phyloP scores from a whole-genome alignment of 2,888 invertebrate species.

The Drosophila seclusa region DNA sequence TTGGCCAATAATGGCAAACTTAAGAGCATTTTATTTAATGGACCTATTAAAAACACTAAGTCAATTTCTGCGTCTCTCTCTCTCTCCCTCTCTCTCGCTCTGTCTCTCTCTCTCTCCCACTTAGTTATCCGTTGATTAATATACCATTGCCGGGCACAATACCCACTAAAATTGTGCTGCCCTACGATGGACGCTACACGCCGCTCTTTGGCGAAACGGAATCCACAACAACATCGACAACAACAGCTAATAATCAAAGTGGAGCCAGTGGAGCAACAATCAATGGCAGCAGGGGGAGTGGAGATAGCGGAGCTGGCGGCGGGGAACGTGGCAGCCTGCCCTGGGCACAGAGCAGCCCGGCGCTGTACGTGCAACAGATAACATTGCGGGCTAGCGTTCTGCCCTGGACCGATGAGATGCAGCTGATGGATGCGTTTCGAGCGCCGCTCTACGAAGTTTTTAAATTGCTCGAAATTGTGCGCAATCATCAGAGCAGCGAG shows the following conservation, averaged over 20 bases:
- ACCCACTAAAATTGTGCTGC: conserved; percentile 89
- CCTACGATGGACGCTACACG: conserved; percentile 84
- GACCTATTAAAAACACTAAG: conserved; percentile 4
- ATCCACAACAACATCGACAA: conserved; percentile 13
- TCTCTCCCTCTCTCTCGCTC: background rate
- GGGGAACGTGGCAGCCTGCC: conserved; percentile 82
- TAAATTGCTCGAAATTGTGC: conserved; percentile 92
- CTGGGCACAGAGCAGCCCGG: conserved; percentile 87
- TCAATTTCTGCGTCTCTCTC: background rate
- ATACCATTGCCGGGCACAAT: conserved; percentile 96
- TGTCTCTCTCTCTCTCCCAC: conserved; percentile 70
- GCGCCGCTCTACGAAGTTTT: conserved; percentile 96
- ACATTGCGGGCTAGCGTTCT: conserved; percentile 91
- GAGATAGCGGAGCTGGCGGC: conserved; percentile 7
- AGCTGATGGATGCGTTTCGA: conserved; percentile 95
- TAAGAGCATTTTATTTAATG: conserved; percentile 18
- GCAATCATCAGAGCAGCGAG: conserved; percentile 88
- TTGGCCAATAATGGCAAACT: conserved; percentile 4
- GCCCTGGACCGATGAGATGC: conserved; percentile 93
- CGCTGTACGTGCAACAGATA: conserved; percentile 91
- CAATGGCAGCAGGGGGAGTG: conserved; percentile 40
- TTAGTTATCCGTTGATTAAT: conserved; percentile 93
- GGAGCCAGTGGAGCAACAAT: conserved; percentile 21
- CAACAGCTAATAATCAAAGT: conserved; percentile 43
- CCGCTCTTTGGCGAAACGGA: conserved; percentile 66